Evolutionary conservation across 2,888 invertebrate genomes (phyloP).

Genomic region (Drosophila incognita): DNA sequence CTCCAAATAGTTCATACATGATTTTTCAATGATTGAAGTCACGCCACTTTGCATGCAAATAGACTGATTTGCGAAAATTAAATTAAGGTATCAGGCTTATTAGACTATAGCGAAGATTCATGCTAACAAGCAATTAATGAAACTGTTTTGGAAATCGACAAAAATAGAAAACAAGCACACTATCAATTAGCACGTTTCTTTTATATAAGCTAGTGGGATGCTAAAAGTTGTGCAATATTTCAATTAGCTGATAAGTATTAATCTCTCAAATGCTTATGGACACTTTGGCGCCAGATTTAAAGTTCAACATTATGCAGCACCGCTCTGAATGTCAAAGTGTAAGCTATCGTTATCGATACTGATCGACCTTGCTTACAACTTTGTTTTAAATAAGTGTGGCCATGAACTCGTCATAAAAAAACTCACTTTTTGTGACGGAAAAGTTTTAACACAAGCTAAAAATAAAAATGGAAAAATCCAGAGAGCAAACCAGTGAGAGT

Average conservation of each 20-base stretch:
- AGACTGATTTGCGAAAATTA: constrained; percentile 4
- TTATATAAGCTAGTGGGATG: constrained; percentile 24
- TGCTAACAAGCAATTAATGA: constrained; percentile 15
- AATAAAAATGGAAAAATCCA: constrained; percentile 10
- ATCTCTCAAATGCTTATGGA: background rate
- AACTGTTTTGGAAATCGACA: background rate
- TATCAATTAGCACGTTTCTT: background rate
- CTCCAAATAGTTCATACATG: constrained; percentile 55
- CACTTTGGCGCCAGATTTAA: constrained; percentile 47
- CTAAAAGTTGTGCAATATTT: constrained; percentile 8
- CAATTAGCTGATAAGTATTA: constrained; percentile 23
- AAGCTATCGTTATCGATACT: constrained; percentile 63
- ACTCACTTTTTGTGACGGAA: constrained; percentile 33
- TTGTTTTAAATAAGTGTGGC: constrained; percentile 36
- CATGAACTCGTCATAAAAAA: constrained; percentile 58
- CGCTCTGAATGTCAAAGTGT: constrained; percentile 19
- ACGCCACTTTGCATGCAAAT: constrained; percentile 44
- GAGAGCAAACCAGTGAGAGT: constrained; percentile 22
- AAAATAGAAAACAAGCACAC: background rate
- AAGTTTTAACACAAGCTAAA: constrained; percentile 38
- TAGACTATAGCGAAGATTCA: constrained; percentile 26
- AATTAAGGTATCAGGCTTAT: constrained; percentile 37
- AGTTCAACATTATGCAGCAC: constrained; percentile 40
- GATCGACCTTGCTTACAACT: constrained; percentile 28
- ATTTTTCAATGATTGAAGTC: constrained; percentile 29